A percentile compares a stretch with the other conserved stretches of the same genome.
phyloP scores from a whole-genome alignment of 2,888 invertebrate genomes.

The Omphaloscelis lunosa region DNA sequence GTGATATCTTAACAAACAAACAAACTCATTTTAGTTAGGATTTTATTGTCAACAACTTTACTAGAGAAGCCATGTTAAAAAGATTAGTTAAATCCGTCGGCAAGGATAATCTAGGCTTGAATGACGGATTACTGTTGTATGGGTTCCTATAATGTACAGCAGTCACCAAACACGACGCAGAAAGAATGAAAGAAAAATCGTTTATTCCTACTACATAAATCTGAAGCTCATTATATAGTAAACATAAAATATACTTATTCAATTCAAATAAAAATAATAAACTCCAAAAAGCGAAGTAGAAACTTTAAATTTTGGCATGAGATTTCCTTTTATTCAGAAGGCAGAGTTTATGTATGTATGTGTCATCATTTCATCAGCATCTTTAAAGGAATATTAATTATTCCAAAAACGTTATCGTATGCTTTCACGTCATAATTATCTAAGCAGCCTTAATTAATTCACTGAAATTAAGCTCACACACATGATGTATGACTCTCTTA shows the following conservation, averaged over 20 bases:
- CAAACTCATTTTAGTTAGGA: no score
- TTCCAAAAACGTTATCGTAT: constrained; percentile 18
- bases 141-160: neutral
- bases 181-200: neutral
- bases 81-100: constrained; percentile 8
- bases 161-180: neutral
- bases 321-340: neutral
- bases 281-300: neutral
- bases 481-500: constrained; percentile 27
- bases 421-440: constrained; percentile 40
- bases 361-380: neutral
- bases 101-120: neutral
- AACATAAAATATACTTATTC: neutral
- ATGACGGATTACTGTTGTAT: neutral
- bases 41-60: neutral
- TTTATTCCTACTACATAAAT: no score
- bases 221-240: neutral
- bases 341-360: neutral
- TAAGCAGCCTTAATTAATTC: constrained; percentile 14
- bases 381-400: constrained; percentile 11
- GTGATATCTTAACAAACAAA: no score
- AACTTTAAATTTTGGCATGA: neutral
- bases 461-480: constrained; percentile 11
- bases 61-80: constrained; percentile 7
- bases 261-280: neutral